Evolutionary conservation across 2,888 invertebrate species (phyloP), one percentile per base, ranked within the genome.

Genomic region (Tetragonula carbonaria): DNA sequence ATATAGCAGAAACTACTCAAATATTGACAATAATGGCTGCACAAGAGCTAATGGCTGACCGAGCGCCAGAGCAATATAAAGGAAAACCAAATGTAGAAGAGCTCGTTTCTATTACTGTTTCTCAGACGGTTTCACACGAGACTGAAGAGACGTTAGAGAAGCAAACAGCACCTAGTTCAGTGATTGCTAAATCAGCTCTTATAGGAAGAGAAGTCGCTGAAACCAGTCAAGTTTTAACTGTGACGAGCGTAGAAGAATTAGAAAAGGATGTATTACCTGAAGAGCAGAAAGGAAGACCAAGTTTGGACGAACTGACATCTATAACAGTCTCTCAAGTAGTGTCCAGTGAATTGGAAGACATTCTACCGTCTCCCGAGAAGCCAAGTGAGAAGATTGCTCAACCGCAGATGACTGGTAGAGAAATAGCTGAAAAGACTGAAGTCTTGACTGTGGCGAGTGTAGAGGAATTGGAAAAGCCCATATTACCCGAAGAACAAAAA

Each of bases 381-480:
- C 94, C 95, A 2, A 90, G 89, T 63, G 90, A 93, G 74, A 95
- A 94, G 88, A 92, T 88, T 77, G 95, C 95, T 0, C 86, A 87
- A 28, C 87, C 93, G 0, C 91, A 91, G 70, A 86, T 95, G 53
- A 83, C 90, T 6, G 86, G 88, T 11, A 88, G 83, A 23, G 83
- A 83, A 23, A 63, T 84, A 0, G 84, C 93, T 21, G 87, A 93
- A 74, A 92, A 89, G 53, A 85, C 85, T 6, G 92, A 94, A 86
- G 77, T 93, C 1, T 13, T 92, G 59, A 90, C 92, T 0, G 88
- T 92, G 18, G 5, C 38, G 0, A 38, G 82, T 51, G 88, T 87
- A 4, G 86, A 78, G 53, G 90, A 92, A 63, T 66, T 92, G 2
- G 57, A 33, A 1, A 74, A 78, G 71, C 23, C 78, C 6, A 66